Evolutionary conservation across 2,888 invertebrate species (phyloP).

Genomic region (Ephialtes manifestator): DNA sequence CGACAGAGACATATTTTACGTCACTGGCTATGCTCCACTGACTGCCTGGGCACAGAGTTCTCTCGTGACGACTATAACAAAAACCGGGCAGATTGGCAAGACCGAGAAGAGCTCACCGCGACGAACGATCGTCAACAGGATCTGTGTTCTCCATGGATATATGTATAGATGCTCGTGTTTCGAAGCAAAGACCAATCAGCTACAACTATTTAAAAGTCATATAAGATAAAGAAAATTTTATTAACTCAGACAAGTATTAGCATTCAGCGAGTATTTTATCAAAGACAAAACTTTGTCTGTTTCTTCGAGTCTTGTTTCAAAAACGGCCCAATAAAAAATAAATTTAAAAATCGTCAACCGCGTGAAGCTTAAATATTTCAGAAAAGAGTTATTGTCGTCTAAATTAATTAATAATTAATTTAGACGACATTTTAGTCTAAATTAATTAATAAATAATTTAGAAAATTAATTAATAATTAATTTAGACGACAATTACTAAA

Average conservation of each 20-base stretch:
- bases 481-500: no score
- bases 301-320: no score
- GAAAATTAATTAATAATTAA: no score
- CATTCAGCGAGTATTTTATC: neutral
- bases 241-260: neutral
- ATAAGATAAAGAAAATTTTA: neutral
- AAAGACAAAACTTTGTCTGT: neutral
- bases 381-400: no score
- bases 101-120: conserved; percentile 41
- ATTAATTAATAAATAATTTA: no score
- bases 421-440: no score
- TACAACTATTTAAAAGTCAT: conserved; percentile 1
- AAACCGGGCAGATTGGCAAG: conserved; percentile 34
- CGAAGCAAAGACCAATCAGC: conserved; percentile 11
- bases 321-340: no score
- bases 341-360: no score
- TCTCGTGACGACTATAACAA: conserved; percentile 42
- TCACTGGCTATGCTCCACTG: conserved; percentile 71
- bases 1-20: conserved; percentile 82
- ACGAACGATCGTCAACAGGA: conserved; percentile 35
- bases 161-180: conserved; percentile 8
- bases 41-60: conserved; percentile 62
- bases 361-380: no score
- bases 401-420: no score
- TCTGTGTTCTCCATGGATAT: conserved; percentile 17